These are phyloP conservation scores for Ellobium chinense DNA, from an alignment of 2,888 invertebrate genomes.

Conservation along the genomic window DNA sequence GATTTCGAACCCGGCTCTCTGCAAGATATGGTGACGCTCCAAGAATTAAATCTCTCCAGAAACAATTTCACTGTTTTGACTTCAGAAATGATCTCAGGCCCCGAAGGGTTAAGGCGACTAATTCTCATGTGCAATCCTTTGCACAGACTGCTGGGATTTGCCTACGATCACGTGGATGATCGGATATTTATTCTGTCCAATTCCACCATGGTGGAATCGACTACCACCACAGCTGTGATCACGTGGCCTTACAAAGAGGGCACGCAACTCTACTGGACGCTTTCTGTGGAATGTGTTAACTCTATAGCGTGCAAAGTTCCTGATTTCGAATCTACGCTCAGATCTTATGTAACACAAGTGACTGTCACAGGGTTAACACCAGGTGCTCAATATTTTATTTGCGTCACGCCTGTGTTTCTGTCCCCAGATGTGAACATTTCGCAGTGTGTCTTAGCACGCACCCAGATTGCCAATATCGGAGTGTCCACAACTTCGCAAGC, in stretches of 20 bases:
- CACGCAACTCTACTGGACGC: slow-evolving; percentile 54
- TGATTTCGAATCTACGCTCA: slow-evolving; percentile 32
- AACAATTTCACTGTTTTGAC: slow-evolving; percentile 47
- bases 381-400: slow-evolving; percentile 46
- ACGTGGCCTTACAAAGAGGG: slow-evolving; percentile 53
- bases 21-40: slow-evolving; percentile 36
- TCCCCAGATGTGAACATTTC: slow-evolving; percentile 37
- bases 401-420: slow-evolving; percentile 52
- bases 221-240: slow-evolving; percentile 33
- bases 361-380: slow-evolving; percentile 40
- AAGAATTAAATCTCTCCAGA: slow-evolving; percentile 48
- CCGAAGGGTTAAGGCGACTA: slow-evolving; percentile 31
- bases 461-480: neutral
- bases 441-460: slow-evolving; percentile 45
- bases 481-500: neutral
- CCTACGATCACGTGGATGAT: slow-evolving; percentile 37
- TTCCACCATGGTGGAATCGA: slow-evolving; percentile 27
- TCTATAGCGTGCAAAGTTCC: slow-evolving; percentile 27
- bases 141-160: slow-evolving; percentile 46
- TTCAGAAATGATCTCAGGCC: slow-evolving; percentile 36
- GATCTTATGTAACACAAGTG: slow-evolving; percentile 44
- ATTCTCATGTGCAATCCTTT: slow-evolving; percentile 50
- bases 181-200: slow-evolving; percentile 46
- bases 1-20: slow-evolving; percentile 47
- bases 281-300: slow-evolving; percentile 42